phyloP scores from a whole-genome alignment of 1,140 invertebrate genomes.

The Agrilus planipennis region DNA sequence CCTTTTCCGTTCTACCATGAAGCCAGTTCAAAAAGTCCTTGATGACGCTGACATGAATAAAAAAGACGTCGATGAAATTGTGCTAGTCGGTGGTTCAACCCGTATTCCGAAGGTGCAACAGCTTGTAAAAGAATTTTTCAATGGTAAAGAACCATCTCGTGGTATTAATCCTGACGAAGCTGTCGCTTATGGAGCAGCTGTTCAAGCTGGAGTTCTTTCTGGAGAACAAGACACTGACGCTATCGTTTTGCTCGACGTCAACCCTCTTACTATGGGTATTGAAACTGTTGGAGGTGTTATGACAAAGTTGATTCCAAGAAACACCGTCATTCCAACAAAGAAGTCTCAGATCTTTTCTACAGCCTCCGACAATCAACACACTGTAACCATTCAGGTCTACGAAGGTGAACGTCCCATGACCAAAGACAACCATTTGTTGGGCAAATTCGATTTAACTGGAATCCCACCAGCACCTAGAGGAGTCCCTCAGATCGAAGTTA shows the following conservation, averaged over 20 bases:
- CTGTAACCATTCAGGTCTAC: slow-evolving; percentile 96
- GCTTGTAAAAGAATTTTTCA: slow-evolving; percentile 97
- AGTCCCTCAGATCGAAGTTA: slow-evolving; percentile 98
- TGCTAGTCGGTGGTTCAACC: slow-evolving; percentile 96
- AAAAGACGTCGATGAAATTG: slow-evolving; percentile 97
- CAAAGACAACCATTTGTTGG: slow-evolving; percentile 96
- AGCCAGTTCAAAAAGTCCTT: slow-evolving; percentile 91
- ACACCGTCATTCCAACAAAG: slow-evolving; percentile 99
- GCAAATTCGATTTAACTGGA: slow-evolving; percentile 96
- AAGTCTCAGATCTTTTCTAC: slow-evolving; percentile 99
- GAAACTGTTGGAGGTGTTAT: slow-evolving; percentile 99
- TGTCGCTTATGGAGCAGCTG: slow-evolving; percentile 96
- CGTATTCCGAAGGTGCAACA: slow-evolving; percentile 99
- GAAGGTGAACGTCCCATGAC: slow-evolving; percentile 99
- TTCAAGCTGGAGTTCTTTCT: slow-evolving; percentile 88
- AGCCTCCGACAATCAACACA: slow-evolving; percentile 97
- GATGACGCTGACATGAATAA: slow-evolving; percentile 99
- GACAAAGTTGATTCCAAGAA: slow-evolving; percentile 96
- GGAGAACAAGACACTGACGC: slow-evolving; percentile 91
- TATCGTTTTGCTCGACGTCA: slow-evolving; percentile 94
- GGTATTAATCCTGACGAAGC: slow-evolving; percentile 99
- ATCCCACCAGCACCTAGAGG: slow-evolving; percentile 96
- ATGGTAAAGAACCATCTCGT: slow-evolving; percentile 92
- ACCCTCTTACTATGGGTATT: slow-evolving; percentile 97
- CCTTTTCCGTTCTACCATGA: slow-evolving; percentile 94